These are phyloP conservation scores for Trilocha varians DNA, from an alignment of 2,888 invertebrate genomes.

Conservation along the genomic window DNA sequence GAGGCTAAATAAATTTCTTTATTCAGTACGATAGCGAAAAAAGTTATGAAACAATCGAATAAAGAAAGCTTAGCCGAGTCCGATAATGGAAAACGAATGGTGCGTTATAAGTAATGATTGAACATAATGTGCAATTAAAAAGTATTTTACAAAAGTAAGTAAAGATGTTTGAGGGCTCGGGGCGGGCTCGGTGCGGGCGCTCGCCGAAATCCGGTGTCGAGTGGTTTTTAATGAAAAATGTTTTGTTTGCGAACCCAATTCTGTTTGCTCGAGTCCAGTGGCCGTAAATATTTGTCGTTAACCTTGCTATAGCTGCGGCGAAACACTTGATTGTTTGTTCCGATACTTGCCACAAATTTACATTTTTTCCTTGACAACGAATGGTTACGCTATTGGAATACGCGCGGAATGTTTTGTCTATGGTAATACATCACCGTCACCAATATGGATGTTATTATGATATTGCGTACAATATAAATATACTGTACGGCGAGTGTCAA, in stretches of 20 bases:
- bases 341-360: no score
- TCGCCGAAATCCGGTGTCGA: background rate
- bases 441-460: no score
- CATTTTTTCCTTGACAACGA: background rate
- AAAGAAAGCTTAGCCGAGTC: no score
- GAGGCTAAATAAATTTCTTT: background rate
- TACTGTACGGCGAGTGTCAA: no score
- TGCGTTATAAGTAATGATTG: background rate
- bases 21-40: no score
- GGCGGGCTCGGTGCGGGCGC: background rate
- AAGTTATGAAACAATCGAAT: no score
- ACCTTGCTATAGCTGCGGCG: background rate
- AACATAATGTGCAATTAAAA: background rate
- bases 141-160: background rate
- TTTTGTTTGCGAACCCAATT: slow-evolving; percentile 15
- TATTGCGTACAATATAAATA: no score
- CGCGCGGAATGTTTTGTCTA: background rate
- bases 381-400: background rate
- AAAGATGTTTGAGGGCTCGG: background rate
- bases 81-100: no score
- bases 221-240: slow-evolving; percentile 16
- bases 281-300: slow-evolving; percentile 2
- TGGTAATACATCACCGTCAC: no score
- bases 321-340: background rate
- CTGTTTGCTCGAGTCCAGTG: slow-evolving; percentile 5